Evolutionary conservation across 2,113 vertebrate genomes (phyloP).

Genomic region (Thunnus thynnus): DNA sequence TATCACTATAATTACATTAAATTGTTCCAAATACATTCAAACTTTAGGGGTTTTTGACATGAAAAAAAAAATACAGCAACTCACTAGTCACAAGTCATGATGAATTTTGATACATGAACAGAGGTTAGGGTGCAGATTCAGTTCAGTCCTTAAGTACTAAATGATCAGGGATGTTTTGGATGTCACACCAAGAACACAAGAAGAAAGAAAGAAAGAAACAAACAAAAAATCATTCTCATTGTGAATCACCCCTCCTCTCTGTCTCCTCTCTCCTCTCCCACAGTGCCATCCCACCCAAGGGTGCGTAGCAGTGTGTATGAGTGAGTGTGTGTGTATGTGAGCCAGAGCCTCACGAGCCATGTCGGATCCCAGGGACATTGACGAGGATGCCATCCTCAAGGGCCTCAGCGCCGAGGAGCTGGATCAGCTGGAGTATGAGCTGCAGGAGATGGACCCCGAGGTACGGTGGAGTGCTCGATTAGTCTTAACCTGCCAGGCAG

Average conservation of each 20-base stretch:
- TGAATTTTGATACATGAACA: no score
- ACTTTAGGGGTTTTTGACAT: no score
- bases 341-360: constrained; percentile 74
- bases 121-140: no score
- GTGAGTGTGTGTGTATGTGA: constrained; percentile 71
- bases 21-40: no score
- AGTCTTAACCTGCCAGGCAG: not conserved
- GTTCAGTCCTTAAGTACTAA: no score
- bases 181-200: no score
- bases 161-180: no score
- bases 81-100: no score
- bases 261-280: not conserved
- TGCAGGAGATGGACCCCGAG: constrained; percentile 97
- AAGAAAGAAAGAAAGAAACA: no score
- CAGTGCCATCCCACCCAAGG: constrained; percentile 59
- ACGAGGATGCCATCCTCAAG: constrained; percentile 94
- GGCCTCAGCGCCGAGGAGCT: constrained; percentile 92
- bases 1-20: no score
- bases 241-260: not conserved
- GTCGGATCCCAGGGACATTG: constrained; percentile 94
- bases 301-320: constrained; percentile 70
- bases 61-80: no score
- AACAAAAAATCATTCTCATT: not conserved
- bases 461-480: constrained; percentile 71
- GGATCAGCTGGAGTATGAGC: constrained; percentile 90